These are phyloP conservation scores for Tetrax tetrax DNA, from an alignment of 2,113 vertebrate genomes.

Conservation along the genomic window DNA sequence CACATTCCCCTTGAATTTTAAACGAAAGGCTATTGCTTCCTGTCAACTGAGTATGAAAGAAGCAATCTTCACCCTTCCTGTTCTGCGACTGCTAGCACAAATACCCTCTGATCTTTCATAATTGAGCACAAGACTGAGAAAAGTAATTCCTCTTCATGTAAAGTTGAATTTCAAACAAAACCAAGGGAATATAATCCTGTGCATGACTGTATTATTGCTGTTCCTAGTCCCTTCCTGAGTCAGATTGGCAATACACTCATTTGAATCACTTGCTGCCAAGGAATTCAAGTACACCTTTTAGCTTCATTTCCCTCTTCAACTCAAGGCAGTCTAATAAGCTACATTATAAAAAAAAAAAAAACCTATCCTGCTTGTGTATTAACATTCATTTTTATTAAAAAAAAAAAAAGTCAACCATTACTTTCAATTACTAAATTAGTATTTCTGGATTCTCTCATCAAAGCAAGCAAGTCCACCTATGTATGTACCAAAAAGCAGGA, in stretches of 20 bases:
- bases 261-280: not conserved
- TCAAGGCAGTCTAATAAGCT: not conserved
- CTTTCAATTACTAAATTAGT: not conserved
- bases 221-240: not conserved
- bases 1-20: not conserved
- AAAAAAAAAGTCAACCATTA: not conserved
- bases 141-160: not conserved
- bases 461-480: not conserved
- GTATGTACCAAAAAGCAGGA: not conserved
- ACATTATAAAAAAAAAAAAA: not conserved
- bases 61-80: not conserved
- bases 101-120: not conserved
- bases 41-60: not conserved
- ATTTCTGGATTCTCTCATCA: not conserved
- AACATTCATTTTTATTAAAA: not conserved
- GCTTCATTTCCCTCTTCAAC: not conserved
- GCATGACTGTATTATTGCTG: not conserved
- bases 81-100: not conserved
- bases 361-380: not conserved
- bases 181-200: not conserved
- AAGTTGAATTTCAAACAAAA: slow-evolving; percentile 1
- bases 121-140: not conserved
- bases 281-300: not conserved
- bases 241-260: not conserved
- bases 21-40: not conserved